Conservation (phyloP, 2,888 invertebrate species). For the Ellobium chinense region DNA sequence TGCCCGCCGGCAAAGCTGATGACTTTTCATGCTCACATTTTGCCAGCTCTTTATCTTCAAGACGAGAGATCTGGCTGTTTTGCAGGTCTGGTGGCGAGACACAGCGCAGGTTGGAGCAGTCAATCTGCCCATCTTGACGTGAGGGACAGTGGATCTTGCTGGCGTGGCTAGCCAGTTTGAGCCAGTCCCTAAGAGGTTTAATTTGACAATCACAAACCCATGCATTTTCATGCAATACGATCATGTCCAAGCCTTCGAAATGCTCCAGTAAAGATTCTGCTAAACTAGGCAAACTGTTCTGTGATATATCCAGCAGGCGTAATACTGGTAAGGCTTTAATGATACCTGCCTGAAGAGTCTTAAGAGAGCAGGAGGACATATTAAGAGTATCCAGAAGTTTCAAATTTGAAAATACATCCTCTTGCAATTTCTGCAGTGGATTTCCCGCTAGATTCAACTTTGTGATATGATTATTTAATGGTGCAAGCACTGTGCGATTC, state of each 20-base stretch:
- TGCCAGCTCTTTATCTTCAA: conserved; percentile 54
- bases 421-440: conserved; percentile 55
- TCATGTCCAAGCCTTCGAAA: conserved; percentile 50
- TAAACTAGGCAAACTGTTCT: conserved; percentile 61
- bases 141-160: conserved; percentile 52
- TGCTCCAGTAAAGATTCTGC: conserved; percentile 53
- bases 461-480: conserved; percentile 56
- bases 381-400: conserved; percentile 62
- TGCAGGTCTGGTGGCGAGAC: conserved; percentile 52
- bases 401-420: conserved; percentile 57
- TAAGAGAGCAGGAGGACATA: conserved; percentile 62
- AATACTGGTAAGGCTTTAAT: conserved; percentile 56
- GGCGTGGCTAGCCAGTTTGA: conserved; percentile 41
- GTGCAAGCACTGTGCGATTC: conserved; percentile 52
- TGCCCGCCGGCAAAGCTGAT: conserved; percentile 49
- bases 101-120: conserved; percentile 60
- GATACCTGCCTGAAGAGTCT: conserved; percentile 50
- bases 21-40: conserved; percentile 46
- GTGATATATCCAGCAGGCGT: conserved; percentile 63
- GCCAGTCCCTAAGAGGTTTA: conserved; percentile 62
- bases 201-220: conserved; percentile 72
- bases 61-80: conserved; percentile 49
- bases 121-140: conserved; percentile 26
- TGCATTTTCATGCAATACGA: conserved; percentile 61
- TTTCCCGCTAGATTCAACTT: conserved; percentile 62